These are phyloP conservation scores for Pantelozetes paolii DNA, from an alignment of 2,888 invertebrate genomes.

Conservation along the genomic window DNA sequence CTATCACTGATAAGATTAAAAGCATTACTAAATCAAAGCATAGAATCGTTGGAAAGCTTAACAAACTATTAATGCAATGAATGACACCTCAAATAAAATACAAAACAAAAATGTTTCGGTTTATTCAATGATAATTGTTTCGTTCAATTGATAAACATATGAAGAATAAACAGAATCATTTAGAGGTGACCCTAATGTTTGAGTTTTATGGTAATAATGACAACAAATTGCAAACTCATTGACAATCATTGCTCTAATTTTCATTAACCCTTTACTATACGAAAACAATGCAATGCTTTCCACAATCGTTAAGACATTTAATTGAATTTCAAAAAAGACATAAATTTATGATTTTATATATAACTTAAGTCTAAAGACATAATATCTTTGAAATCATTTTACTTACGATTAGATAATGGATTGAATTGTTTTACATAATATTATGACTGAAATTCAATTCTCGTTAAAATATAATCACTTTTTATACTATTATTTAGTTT, in stretches of 20 bases:
- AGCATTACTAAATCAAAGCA: not conserved
- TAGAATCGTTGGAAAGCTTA: not conserved
- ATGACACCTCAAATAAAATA: too few relatives aligned
- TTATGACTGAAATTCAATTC: not conserved
- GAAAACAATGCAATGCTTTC: not conserved
- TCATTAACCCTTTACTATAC: not conserved
- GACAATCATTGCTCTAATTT: slow-evolving; percentile 23
- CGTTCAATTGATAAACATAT: not conserved
- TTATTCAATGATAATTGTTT: not conserved
- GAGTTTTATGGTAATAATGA: not conserved
- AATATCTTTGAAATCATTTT: not conserved
- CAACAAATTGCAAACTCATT: slow-evolving; percentile 18
- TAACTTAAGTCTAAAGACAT: too few relatives aligned
- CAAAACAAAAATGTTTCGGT: too few relatives aligned
- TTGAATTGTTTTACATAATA: not conserved
- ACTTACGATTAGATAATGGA: slow-evolving; percentile 5
- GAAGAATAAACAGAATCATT: not conserved
- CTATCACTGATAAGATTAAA: not conserved
- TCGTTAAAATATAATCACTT: not conserved
- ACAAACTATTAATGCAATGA: not conserved
- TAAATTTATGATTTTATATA: not conserved
- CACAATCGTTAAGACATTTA: too few relatives aligned
- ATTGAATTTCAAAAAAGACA: not conserved
- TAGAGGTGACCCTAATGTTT: slow-evolving; percentile 6
- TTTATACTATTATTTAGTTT: not conserved